Evolutionary conservation across 2,797 vertebrate genomes (phyloP).

Genomic region (Chiroxiphia lanceolata): DNA sequence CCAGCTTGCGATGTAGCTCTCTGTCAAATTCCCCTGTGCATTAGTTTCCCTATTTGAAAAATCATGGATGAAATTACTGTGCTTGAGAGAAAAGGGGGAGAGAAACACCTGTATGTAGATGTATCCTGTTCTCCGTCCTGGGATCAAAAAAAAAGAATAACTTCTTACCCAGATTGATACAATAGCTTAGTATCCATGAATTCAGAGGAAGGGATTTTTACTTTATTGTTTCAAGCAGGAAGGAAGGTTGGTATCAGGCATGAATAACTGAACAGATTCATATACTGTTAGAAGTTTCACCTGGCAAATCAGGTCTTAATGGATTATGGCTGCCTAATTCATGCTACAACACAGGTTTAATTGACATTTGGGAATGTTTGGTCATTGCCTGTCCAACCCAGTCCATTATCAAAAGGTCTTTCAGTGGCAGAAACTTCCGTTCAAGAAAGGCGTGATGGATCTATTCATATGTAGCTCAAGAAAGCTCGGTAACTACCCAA

Average conservation of each 20-base stretch:
- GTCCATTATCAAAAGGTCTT: not conserved
- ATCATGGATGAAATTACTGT: not conserved
- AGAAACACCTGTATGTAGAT: not conserved
- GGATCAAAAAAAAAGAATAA: not conserved
- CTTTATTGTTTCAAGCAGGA: not conserved
- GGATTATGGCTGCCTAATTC: not conserved
- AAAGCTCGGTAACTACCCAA: not conserved
- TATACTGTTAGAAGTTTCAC: not conserved
- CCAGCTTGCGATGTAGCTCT: not conserved
- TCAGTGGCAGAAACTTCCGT: not conserved
- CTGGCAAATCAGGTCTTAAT: not conserved
- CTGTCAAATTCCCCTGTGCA: not conserved
- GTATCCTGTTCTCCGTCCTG: not conserved
- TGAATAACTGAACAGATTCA: not conserved
- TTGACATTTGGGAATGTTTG: not conserved
- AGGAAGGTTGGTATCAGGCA: not conserved
- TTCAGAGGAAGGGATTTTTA: not conserved
- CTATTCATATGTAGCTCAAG: not conserved
- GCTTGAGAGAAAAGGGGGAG: not conserved
- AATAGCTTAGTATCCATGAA: not conserved
- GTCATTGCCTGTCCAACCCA: not conserved
- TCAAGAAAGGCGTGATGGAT: not conserved
- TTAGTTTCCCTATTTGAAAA: not conserved
- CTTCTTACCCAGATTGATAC: not conserved
- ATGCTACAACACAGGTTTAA: not conserved